phyloP scores from a whole-genome alignment of 1,140 invertebrate species.

The Aphidius gifuensis region DNA sequence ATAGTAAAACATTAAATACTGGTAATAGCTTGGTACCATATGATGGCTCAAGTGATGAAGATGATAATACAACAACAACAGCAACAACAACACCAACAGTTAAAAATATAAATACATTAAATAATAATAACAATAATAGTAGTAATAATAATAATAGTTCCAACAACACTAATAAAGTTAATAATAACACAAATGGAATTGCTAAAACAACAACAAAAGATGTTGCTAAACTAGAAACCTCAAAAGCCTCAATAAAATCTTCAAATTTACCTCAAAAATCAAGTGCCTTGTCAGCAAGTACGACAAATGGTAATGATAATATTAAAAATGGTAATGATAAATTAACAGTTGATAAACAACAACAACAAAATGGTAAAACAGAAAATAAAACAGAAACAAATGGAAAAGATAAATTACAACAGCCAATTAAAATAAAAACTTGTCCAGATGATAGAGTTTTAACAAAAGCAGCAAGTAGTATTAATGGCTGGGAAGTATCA shows the following conservation, averaged over 20 bases:
- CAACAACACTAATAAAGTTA: neutral
- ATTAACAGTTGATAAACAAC: slow-evolving; percentile 18
- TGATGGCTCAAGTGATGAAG: slow-evolving; percentile 52
- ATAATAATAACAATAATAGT: slow-evolving; percentile 26
- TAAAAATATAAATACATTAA: slow-evolving; percentile 15
- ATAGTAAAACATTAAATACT: slow-evolving; percentile 40
- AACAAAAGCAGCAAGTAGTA: slow-evolving; percentile 42
- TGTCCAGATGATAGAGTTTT: slow-evolving; percentile 35
- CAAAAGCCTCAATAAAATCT: slow-evolving; percentile 21
- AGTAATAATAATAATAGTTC: neutral
- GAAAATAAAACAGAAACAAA: slow-evolving; percentile 29
- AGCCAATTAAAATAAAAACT: slow-evolving; percentile 36
- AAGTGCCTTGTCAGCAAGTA: neutral
- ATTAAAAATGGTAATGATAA: slow-evolving; percentile 13
- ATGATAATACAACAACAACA: slow-evolving; percentile 29
- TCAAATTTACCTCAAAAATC: slow-evolving; percentile 22
- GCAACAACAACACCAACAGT: slow-evolving; percentile 1
- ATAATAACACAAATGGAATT: neutral
- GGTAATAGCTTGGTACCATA: slow-evolving; percentile 50
- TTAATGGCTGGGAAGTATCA: slow-evolving; percentile 43
- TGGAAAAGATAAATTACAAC: slow-evolving; percentile 34
- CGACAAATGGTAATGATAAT: slow-evolving; percentile 7
- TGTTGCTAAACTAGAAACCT: neutral
- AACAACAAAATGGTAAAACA: slow-evolving; percentile 42
- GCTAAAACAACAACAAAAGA: neutral